Evolutionary conservation across 1,140 invertebrate genomes (phyloP).

Genomic region (Drosophila tani): DNA sequence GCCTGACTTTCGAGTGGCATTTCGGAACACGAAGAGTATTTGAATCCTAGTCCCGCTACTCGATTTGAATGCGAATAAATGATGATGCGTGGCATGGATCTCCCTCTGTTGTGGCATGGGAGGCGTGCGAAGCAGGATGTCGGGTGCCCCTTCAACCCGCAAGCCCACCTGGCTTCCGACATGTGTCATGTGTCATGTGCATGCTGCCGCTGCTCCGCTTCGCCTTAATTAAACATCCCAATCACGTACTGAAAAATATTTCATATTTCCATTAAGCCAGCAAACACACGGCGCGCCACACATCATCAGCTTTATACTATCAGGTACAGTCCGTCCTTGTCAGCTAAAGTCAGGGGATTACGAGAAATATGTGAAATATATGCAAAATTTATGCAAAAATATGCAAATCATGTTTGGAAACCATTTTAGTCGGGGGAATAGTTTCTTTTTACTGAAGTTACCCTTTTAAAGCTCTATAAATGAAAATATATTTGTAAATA

Average conservation of each 20-base stretch:
- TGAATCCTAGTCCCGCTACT: constrained; percentile 21
- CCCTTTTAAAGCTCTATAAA: too few species aligned
- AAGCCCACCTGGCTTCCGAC: constrained; percentile 36
- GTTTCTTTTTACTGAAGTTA: not conserved
- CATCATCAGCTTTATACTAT: not conserved
- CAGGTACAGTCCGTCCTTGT: constrained; percentile 19
- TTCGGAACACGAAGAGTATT: not conserved
- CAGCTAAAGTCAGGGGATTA: not conserved
- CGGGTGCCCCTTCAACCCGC: not conserved
- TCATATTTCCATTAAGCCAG: constrained; percentile 53
- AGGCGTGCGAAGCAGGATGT: constrained; percentile 41
- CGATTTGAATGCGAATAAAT: constrained; percentile 54
- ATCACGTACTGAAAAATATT: constrained; percentile 44
- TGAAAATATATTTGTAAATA: too few species aligned
- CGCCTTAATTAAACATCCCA: constrained; percentile 58
- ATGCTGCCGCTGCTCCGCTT: constrained; percentile 1
- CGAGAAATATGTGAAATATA: too few species aligned
- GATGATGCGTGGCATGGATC: constrained; percentile 36
- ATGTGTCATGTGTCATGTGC: constrained; percentile 35
- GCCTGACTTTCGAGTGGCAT: constrained; percentile 28
- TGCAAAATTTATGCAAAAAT: too few species aligned
- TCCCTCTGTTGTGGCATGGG: constrained; percentile 3
- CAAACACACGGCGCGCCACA: constrained; percentile 20
- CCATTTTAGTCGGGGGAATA: too few species aligned
- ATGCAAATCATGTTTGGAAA: too few species aligned